Percentiles rank a stretch among this genome's conserved stretches.
These are phyloP conservation scores for Darevskia mixta DNA, from an alignment of 2,797 vertebrate species.

Conservation along the genomic window DNA sequence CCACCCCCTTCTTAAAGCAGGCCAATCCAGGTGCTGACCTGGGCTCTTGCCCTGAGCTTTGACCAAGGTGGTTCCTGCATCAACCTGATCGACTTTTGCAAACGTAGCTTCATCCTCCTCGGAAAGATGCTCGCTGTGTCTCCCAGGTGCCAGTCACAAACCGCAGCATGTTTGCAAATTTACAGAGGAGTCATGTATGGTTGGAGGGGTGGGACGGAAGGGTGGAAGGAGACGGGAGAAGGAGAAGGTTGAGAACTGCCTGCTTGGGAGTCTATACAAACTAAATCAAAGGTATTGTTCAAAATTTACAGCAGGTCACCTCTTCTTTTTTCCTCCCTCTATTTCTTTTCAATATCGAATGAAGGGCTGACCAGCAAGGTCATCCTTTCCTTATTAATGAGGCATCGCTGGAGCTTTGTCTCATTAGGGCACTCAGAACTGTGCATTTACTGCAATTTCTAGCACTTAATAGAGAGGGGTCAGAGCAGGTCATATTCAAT, in stretches of 20 bases:
- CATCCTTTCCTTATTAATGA: constrained; percentile 92
- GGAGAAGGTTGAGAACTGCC: constrained; percentile 61
- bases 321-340: constrained; percentile 78
- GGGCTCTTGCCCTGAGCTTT: background rate
- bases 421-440: constrained; percentile 88
- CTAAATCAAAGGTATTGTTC: constrained; percentile 87
- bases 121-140: constrained; percentile 13
- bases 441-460: constrained; percentile 95
- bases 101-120: constrained; percentile 29
- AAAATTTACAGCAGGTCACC: constrained; percentile 88
- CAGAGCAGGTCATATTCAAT: constrained; percentile 97
- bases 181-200: background rate
- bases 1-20: background rate
- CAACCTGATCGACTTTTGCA: background rate
- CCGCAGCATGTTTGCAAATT: constrained; percentile 23
- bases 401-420: constrained; percentile 84
- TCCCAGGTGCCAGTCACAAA: constrained; percentile 15
- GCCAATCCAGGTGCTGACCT: background rate
- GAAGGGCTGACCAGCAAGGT: constrained; percentile 89
- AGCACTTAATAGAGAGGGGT: constrained; percentile 97
- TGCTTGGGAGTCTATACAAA: constrained; percentile 80
- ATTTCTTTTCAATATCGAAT: constrained; percentile 88
- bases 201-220: constrained; percentile 52
- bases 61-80: background rate
- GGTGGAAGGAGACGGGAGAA: constrained; percentile 35